Percentiles rank a stretch among this genome's conserved stretches.
Conservation (phyloP, 2,797 vertebrate species). For the Cottoperca gobio region DNA sequence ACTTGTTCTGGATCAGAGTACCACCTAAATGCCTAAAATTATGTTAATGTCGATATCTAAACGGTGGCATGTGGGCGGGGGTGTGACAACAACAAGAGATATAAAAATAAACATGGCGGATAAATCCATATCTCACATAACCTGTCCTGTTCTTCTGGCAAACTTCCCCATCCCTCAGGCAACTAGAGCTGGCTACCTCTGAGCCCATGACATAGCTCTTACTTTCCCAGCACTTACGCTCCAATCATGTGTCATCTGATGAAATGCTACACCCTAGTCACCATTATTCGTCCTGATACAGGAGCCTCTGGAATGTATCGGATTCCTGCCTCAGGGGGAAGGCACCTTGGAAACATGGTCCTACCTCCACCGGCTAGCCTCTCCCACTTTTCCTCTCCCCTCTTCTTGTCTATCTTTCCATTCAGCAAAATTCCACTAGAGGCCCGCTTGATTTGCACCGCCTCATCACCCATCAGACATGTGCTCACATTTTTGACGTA, state of each 20-base stretch:
- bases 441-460: constrained; percentile 59
- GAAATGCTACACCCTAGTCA: constrained; percentile 78
- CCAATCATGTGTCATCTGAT: constrained; percentile 80
- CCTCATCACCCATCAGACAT: constrained; percentile 53
- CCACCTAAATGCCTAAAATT: constrained; percentile 23
- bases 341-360: constrained; percentile 77
- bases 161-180: constrained; percentile 66
- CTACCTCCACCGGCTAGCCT: constrained; percentile 62
- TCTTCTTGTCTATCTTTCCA: constrained; percentile 46
- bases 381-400: constrained; percentile 29
- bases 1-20: constrained; percentile 11
- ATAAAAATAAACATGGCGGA: constrained; percentile 36
- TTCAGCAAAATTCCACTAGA: constrained; percentile 69
- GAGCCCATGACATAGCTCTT: constrained; percentile 76
- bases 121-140: constrained; percentile 76
- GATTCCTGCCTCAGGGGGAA: constrained; percentile 79
- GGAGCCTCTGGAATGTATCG: constrained; percentile 82
- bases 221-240: constrained; percentile 79
- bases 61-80: background rate
- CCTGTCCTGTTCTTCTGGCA: constrained; percentile 63
- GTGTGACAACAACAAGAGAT: constrained; percentile 30
- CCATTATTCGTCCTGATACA: constrained; percentile 82
- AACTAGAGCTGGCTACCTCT: constrained; percentile 64
- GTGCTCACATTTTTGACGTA: constrained; percentile 47
- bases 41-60: constrained; percentile 36